These are phyloP conservation scores for Terebella lapidaria DNA, from an alignment of 2,888 invertebrate genomes.

Conservation along the genomic window DNA sequence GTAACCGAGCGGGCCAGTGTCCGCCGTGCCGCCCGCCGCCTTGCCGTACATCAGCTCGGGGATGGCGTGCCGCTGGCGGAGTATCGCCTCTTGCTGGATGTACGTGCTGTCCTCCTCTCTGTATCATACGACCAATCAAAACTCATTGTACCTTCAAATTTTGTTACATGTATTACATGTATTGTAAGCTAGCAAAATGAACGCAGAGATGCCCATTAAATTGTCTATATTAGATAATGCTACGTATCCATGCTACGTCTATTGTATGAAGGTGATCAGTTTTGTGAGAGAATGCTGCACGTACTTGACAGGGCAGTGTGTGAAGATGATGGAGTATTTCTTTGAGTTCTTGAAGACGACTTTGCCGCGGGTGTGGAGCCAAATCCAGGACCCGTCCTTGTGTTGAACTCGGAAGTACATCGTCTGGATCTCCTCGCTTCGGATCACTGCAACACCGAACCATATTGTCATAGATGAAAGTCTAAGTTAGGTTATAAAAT, in stretches of 20 bases:
- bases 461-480: too few species aligned
- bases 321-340: slow-evolving; percentile 42
- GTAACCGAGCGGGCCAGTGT: neutral
- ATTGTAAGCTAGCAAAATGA: too few species aligned
- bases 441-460: slow-evolving; percentile 34
- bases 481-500: too few species aligned
- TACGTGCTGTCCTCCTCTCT: slow-evolving; percentile 41
- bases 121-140: too few species aligned
- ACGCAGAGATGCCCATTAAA: too few species aligned
- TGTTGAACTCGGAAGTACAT: slow-evolving; percentile 36
- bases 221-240: too few species aligned
- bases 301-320: slow-evolving; percentile 42
- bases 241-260: too few species aligned
- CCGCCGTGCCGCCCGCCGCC: neutral
- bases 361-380: slow-evolving; percentile 39
- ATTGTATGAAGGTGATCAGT: too few species aligned
- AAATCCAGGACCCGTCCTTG: slow-evolving; percentile 32
- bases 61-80: slow-evolving; percentile 30
- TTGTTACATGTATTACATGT: too few species aligned
- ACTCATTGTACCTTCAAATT: too few species aligned
- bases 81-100: slow-evolving; percentile 34
- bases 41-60: slow-evolving; percentile 27
- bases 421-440: slow-evolving; percentile 36
- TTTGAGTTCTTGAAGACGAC: slow-evolving; percentile 40
- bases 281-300: too few species aligned